A percentile compares a stretch with the other conserved stretches of the same genome.
These are phyloP conservation scores for Furcifer pardalis DNA, from an alignment of 2,797 vertebrate genomes.

Conservation along the genomic window DNA sequence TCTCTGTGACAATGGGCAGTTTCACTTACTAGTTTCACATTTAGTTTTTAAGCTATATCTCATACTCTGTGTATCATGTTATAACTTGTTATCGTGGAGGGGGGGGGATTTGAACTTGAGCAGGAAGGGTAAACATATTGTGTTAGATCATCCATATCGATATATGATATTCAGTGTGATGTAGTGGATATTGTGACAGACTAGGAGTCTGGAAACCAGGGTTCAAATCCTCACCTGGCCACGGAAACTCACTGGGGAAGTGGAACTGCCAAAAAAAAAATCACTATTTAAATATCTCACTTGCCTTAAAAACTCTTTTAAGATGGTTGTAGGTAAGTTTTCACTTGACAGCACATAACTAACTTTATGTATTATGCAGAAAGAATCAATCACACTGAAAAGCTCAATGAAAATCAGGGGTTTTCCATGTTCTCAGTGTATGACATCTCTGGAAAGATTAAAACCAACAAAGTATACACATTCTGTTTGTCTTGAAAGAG, in stretches of 20 bases:
- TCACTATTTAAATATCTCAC: too few species aligned
- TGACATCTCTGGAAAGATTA: slow-evolving; percentile 23
- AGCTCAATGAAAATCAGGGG: slow-evolving; percentile 42
- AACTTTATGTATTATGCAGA: neutral
- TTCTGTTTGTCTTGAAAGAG: slow-evolving; percentile 46
- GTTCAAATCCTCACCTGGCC: too few species aligned
- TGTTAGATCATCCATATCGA: too few species aligned
- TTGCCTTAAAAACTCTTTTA: too few species aligned
- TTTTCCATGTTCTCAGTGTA: slow-evolving; percentile 46
- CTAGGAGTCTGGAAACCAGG: too few species aligned
- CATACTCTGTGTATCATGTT: slow-evolving; percentile 48
- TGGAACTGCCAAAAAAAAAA: neutral
- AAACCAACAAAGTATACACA: slow-evolving; percentile 23
- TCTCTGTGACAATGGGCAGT: slow-evolving; percentile 50
- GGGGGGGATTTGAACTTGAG: slow-evolving; percentile 31
- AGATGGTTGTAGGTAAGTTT: too few species aligned
- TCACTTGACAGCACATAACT: too few species aligned
- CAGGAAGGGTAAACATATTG: slow-evolving; percentile 44
- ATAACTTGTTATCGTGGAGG: too few species aligned
- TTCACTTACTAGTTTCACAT: slow-evolving; percentile 65
- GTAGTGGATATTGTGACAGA: too few species aligned
- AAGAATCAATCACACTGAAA: slow-evolving; percentile 31
- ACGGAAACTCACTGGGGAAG: too few species aligned
- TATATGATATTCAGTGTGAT: too few species aligned
- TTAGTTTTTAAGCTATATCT: slow-evolving; percentile 61